A percentile compares a stretch with the other conserved stretches of the same genome.
phyloP scores from a whole-genome alignment of 1,140 invertebrate species.

The Drosophila pseudoobscura region DNA sequence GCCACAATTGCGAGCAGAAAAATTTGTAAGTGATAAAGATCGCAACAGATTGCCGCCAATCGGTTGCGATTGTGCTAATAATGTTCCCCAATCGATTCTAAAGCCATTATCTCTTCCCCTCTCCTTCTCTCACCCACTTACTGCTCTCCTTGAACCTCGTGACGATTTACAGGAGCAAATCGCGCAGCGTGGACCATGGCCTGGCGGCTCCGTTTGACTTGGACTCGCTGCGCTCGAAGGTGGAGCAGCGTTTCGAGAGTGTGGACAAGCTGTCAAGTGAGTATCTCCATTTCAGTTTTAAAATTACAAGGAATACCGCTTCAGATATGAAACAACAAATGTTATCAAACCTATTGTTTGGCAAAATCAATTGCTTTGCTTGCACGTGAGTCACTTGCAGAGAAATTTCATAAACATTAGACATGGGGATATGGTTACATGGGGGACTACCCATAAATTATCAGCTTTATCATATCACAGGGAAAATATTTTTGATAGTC shows the following conservation, averaged over 20 bases:
- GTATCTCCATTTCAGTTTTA: conserved; percentile 29
- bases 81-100: conserved; percentile 47
- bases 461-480: too few relatives aligned
- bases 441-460: too few relatives aligned
- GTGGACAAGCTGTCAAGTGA: conserved; percentile 86
- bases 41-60: conserved; percentile 57
- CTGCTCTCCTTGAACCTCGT: conserved; percentile 5
- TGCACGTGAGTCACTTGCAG: too few relatives aligned
- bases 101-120: conserved; percentile 17
- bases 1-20: conserved; percentile 70
- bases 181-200: conserved; percentile 93
- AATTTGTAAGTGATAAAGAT: conserved; percentile 81
- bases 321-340: too few relatives aligned
- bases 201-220: conserved; percentile 91
- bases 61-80: conserved; percentile 16
- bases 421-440: too few relatives aligned
- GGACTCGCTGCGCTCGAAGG: conserved; percentile 91
- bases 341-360: too few relatives aligned
- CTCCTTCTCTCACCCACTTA: too few relatives aligned
- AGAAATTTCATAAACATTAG: too few relatives aligned
- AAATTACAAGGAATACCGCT: not conserved
- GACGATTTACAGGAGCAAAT: conserved; percentile 90
- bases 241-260: conserved; percentile 92
- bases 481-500: too few relatives aligned
- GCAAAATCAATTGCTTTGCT: too few relatives aligned